A percentile compares a stretch with the other conserved stretches of the same genome.
phyloP scores from a whole-genome alignment of 2,888 invertebrate species.

The Psylliodes chrysocephalus region DNA sequence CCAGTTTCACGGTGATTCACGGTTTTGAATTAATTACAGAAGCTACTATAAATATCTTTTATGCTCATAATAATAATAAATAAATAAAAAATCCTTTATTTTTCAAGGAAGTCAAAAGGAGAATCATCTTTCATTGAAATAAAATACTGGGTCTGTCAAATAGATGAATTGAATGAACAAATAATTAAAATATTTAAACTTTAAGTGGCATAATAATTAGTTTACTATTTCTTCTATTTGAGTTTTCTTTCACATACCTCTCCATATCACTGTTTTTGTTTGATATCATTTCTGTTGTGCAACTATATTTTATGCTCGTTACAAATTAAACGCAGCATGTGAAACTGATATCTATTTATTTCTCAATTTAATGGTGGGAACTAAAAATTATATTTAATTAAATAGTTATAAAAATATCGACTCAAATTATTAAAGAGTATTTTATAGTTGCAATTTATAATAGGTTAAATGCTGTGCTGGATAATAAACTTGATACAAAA shows the following conservation, averaged over 20 bases:
- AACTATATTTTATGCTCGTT: not conserved
- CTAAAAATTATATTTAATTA: not conserved
- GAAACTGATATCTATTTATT: constrained; percentile 5
- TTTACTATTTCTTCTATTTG: not conserved
- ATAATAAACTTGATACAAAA: no score
- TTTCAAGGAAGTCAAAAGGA: no score
- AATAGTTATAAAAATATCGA: no score
- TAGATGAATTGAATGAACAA: not conserved
- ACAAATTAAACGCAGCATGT: constrained; percentile 9
- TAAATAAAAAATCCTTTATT: not conserved
- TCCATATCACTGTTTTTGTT: constrained; percentile 1
- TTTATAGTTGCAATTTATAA: no score
- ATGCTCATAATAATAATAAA: not conserved
- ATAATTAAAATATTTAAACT: constrained; percentile 6
- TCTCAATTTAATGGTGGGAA: not conserved
- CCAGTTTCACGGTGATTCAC: not conserved
- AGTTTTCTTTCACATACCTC: not conserved
- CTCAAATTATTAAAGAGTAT: no score
- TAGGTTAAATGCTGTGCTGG: no score
- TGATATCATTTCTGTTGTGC: constrained; percentile 10
- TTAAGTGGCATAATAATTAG: constrained; percentile 7
- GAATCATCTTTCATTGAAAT: no score
- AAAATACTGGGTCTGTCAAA: not conserved
- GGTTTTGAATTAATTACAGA: not conserved
- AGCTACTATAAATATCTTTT: not conserved